These are phyloP conservation scores for Lepidotrigona ventralis DNA, from an alignment of 1,140 invertebrate genomes.

Conservation along the genomic window DNA sequence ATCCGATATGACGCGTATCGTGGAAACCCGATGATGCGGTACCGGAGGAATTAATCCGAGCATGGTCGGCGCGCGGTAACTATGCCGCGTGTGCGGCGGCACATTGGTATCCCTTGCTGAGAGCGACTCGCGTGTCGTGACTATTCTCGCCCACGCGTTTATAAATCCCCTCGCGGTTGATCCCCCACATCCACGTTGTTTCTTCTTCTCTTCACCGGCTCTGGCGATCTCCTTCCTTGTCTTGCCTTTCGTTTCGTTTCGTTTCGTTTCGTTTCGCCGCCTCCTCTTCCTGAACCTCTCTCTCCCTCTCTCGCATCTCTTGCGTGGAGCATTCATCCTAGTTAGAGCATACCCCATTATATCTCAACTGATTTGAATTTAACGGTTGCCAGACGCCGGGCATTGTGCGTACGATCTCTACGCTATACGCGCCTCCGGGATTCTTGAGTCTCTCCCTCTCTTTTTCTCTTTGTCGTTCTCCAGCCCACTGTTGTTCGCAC, in stretches of 20 bases:
- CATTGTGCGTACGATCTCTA: slow-evolving; percentile 61
- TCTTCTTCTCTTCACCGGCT: not conserved
- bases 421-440: not conserved
- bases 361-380: slow-evolving; percentile 75
- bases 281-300: slow-evolving; percentile 37
- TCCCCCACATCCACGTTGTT: not conserved
- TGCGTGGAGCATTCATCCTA: slow-evolving; percentile 62
- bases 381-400: slow-evolving; percentile 67
- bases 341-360: slow-evolving; percentile 69
- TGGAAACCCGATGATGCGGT: slow-evolving; percentile 17
- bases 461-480: too few relatives aligned
- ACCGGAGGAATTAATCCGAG: slow-evolving; percentile 31
- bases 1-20: slow-evolving; percentile 3
- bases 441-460: too few relatives aligned
- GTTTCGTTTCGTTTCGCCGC: not conserved
- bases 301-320: not conserved
- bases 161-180: slow-evolving; percentile 51
- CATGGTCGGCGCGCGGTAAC: slow-evolving; percentile 23
- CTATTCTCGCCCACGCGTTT: slow-evolving; percentile 63
- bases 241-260: slow-evolving; percentile 3
- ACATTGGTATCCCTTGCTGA: slow-evolving; percentile 46
- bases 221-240: not conserved
- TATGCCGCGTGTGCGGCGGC: slow-evolving; percentile 20
- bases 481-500: not conserved
- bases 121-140: slow-evolving; percentile 42